These are phyloP conservation scores for Tragulus kanchil DNA, from an alignment of 2,113 vertebrate species.

Conservation along the genomic window DNA sequence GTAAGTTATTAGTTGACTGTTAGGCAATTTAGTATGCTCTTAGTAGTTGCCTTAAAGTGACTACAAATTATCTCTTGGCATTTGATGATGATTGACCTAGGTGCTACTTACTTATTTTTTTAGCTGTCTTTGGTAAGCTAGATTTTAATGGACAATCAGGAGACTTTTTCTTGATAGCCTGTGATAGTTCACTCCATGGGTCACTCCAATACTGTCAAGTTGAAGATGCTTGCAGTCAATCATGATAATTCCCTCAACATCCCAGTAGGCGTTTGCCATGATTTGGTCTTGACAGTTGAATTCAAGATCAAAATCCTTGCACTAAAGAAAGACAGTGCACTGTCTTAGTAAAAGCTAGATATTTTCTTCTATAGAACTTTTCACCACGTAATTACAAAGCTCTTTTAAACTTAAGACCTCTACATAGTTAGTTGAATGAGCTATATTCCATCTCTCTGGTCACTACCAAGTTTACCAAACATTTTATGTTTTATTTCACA, in stretches of 20 bases:
- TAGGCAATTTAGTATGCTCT: neutral
- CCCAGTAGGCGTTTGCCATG: neutral
- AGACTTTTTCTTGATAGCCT: neutral
- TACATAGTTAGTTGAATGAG: neutral
- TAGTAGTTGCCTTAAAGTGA: neutral
- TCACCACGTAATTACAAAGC: conserved; percentile 1
- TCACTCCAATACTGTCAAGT: conserved; percentile 33
- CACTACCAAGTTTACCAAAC: neutral
- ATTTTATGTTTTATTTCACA: neutral
- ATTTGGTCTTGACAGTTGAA: conserved; percentile 34
- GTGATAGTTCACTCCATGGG: neutral
- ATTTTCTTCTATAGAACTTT: neutral
- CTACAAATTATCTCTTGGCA: neutral
- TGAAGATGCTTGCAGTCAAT: conserved; percentile 63
- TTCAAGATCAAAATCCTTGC: conserved; percentile 3
- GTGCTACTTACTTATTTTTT: neutral
- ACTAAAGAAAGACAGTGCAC: neutral
- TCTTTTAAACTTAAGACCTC: neutral
- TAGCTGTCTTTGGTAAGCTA: neutral
- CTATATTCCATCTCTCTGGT: neutral
- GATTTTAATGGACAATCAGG: neutral
- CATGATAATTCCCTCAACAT: neutral
- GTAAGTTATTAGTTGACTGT: conserved; percentile 11
- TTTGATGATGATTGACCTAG: neutral
- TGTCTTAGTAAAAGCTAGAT: neutral